Conservation (phyloP, 2,113 vertebrate species). For the Chaetura pelagica region DNA sequence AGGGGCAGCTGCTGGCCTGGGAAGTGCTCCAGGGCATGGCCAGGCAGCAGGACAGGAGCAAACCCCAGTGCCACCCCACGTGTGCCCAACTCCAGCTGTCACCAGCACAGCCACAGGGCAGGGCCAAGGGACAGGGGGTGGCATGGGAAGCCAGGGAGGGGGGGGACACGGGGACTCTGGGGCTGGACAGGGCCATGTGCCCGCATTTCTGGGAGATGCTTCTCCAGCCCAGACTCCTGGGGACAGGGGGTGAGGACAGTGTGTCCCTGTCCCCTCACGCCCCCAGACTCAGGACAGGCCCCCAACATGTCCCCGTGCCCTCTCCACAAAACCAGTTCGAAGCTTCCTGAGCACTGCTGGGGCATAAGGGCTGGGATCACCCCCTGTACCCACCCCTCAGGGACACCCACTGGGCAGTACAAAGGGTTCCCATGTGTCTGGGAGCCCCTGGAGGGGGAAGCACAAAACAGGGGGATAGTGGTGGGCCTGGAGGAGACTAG, state of each 20-base stretch:
- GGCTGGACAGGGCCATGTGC: rapidly evolving
- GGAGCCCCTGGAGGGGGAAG: neutral
- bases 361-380: too few species aligned
- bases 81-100: neutral
- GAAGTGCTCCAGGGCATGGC: neutral
- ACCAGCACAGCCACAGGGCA: neutral
- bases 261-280: neutral
- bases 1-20: neutral
- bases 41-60: neutral
- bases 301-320: neutral
- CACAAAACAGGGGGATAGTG: neutral
- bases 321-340: neutral
- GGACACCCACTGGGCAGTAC: neutral
- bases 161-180: rapidly evolving
- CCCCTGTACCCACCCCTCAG: too few species aligned
- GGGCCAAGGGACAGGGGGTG: neutral
- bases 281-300: neutral
- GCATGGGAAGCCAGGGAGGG: rapidly evolving
- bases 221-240: neutral
- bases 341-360: neutral
- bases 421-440: neutral
- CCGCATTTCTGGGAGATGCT: neutral
- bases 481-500: neutral
- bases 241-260: neutral
- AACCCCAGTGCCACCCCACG: neutral